These are phyloP conservation scores for Ambastaia sidthimunki DNA, from an alignment of 2,797 vertebrate genomes.

Conservation along the genomic window DNA sequence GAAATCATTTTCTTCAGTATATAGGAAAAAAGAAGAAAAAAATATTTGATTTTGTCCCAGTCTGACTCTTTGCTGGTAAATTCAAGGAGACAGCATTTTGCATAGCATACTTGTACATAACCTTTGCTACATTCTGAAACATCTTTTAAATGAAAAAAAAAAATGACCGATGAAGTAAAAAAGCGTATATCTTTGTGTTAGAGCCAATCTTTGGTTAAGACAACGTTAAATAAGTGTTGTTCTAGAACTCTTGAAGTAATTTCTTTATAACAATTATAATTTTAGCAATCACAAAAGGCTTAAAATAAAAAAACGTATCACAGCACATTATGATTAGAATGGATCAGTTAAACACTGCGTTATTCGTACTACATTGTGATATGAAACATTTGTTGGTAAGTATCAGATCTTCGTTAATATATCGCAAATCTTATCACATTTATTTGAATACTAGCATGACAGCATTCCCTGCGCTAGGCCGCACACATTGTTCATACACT, in stretches of 20 bases:
- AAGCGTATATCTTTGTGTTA: slow-evolving; percentile 66
- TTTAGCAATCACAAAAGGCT: slow-evolving; percentile 19
- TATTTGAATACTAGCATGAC: slow-evolving; percentile 44
- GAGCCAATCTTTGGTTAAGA: slow-evolving; percentile 84
- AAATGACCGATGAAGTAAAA: slow-evolving; percentile 39
- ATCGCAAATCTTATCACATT: slow-evolving; percentile 30
- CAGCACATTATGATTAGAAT: slow-evolving; percentile 43
- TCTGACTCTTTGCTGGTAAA: slow-evolving; percentile 75
- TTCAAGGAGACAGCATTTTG: slow-evolving; percentile 79
- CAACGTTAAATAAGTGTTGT: slow-evolving; percentile 58
- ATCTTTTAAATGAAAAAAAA: slow-evolving; percentile 63
- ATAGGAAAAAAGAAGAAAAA: slow-evolving; percentile 50
- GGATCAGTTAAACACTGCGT: slow-evolving; percentile 38
- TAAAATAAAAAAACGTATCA: slow-evolving; percentile 38
- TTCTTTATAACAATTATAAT: neutral
- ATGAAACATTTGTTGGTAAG: slow-evolving; percentile 19
- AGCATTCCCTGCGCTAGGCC: slow-evolving; percentile 37
- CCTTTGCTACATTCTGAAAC: slow-evolving; percentile 83
- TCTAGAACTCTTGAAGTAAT: slow-evolving; percentile 15
- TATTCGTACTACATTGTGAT: slow-evolving; percentile 41
- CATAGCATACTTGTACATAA: slow-evolving; percentile 84
- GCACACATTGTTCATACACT: slow-evolving; percentile 40
- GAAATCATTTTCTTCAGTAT: slow-evolving; percentile 54
- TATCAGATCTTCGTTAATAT: slow-evolving; percentile 17
- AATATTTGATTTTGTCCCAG: slow-evolving; percentile 68